These are phyloP conservation scores for Notolabrus celidotus DNA, from an alignment of 2,797 vertebrate genomes.

Conservation along the genomic window DNA sequence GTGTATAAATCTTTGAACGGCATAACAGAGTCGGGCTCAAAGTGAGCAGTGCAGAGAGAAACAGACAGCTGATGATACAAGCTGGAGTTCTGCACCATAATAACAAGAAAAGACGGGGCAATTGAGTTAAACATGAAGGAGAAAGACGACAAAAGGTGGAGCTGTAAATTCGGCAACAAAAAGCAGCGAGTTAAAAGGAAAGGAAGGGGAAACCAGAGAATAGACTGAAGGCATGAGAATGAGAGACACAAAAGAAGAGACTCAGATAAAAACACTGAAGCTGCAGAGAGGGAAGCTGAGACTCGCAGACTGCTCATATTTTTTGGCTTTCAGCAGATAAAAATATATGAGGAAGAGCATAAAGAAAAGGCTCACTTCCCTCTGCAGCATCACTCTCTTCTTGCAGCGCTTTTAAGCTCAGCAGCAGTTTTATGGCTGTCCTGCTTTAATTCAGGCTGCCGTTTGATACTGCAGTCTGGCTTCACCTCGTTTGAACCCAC, in stretches of 20 bases:
- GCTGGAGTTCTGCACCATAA: constrained; percentile 12
- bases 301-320: not conserved
- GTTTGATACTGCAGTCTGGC: constrained; percentile 58
- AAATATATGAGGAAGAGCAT: constrained; percentile 39
- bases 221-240: not conserved
- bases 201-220: not conserved
- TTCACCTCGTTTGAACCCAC: constrained; percentile 57
- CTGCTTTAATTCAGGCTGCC: constrained; percentile 46
- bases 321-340: constrained; percentile 40
- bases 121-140: not conserved
- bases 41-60: not conserved
- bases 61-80: constrained; percentile 13
- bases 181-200: not conserved
- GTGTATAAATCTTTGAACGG: constrained; percentile 26
- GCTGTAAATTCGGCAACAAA: not conserved
- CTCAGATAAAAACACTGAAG: not conserved
- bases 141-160: not conserved
- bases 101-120: not conserved
- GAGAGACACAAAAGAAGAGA: constrained; percentile 10
- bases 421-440: constrained; percentile 36
- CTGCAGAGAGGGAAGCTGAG: not conserved
- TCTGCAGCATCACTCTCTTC: constrained; percentile 37
- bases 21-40: constrained; percentile 13
- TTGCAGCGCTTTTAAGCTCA: constrained; percentile 34
- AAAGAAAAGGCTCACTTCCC: constrained; percentile 14